These are phyloP conservation scores for Pseudomyrmex pallidus DNA, from an alignment of 1,140 invertebrate species.

Conservation along the genomic window DNA sequence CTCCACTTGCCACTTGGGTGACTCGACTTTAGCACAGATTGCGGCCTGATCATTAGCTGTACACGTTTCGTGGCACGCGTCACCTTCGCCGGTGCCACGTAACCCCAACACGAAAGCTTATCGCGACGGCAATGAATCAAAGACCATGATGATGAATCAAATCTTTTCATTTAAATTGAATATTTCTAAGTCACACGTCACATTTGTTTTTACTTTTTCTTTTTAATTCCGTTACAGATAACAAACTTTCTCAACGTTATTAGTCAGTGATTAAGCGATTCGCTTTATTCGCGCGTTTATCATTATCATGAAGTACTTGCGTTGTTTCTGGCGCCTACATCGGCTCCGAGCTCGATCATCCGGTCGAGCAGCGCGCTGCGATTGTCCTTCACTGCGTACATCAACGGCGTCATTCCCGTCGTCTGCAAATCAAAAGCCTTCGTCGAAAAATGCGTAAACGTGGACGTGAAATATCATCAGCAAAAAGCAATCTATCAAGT, in stretches of 20 bases:
- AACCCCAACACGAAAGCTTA: slow-evolving; percentile 42
- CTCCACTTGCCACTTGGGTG: slow-evolving; percentile 35
- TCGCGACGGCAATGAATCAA: slow-evolving; percentile 2
- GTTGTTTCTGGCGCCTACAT: slow-evolving; percentile 95
- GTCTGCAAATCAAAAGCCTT: slow-evolving; percentile 86
- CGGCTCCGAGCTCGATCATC: slow-evolving; percentile 96
- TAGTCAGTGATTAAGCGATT: not conserved
- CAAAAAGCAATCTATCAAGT: too few relatives aligned
- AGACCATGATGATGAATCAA: slow-evolving; percentile 34
- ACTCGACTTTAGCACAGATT: slow-evolving; percentile 76
- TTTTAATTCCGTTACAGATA: not conserved
- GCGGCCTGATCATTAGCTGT: slow-evolving; percentile 78
- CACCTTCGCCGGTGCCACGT: slow-evolving; percentile 57
- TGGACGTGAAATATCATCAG: too few relatives aligned
- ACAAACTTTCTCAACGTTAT: too few relatives aligned
- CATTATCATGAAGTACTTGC: slow-evolving; percentile 87
- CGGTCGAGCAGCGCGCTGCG: slow-evolving; percentile 94
- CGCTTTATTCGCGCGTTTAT: not conserved
- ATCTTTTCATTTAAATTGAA: not conserved
- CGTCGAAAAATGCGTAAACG: not conserved
- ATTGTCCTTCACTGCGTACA: slow-evolving; percentile 98
- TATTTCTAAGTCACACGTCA: not conserved
- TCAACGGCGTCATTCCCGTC: slow-evolving; percentile 96
- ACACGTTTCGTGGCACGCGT: slow-evolving; percentile 64
- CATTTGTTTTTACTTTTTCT: not conserved